Evolutionary conservation across 2,888 invertebrate genomes (phyloP), one percentile per base, ranked within the genome.

Genomic region (Temnothorax rugatulus): DNA sequence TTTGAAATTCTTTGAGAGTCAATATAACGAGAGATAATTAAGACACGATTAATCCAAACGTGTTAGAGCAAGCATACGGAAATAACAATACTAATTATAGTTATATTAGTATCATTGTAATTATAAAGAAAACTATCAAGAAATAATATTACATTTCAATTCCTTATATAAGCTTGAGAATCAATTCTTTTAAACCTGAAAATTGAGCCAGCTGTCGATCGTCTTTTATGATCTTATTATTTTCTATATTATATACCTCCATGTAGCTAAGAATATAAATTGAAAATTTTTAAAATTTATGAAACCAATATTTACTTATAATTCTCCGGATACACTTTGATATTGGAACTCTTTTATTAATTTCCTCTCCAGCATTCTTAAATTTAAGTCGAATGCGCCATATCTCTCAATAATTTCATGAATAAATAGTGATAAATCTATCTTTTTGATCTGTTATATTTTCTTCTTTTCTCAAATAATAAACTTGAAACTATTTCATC

Each of bases 1-100:
- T 79, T 83, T 83, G n/a, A 83, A 79, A 81, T 34, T 81, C 25
- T 34, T n/a, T 52, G n/a, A 52, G n/a, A 52, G 13, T 38, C 57
- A 34, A 74, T 84, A 50, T 38, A 57, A 41, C 52, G 11, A 50
- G 7, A 21, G 4, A 18, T 52, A 29, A 29, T 29, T 29, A 76
- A 38, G 21, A 50, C 38, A 38, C 18, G n/a, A 21, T 63, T 25
- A 52, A 76, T 63, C 15, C 64, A 18, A 63, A 63, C 18, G 4
- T 41, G 52, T 76, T 52, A 52, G 1, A 34, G 18, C n/a, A 66
- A 38, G 25, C 11, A 50, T 41, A 21, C 34, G 15, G 9, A n/a
- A 15, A 50, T 29, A 66, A 34, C 18, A 38, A 68, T 41, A 11
- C 7, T 54, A 15, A 41, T 38, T 21, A 47, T 11, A 38, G 18